Conservation (phyloP, 2,888 invertebrate species). For the Ecliptopera silaceata region DNA sequence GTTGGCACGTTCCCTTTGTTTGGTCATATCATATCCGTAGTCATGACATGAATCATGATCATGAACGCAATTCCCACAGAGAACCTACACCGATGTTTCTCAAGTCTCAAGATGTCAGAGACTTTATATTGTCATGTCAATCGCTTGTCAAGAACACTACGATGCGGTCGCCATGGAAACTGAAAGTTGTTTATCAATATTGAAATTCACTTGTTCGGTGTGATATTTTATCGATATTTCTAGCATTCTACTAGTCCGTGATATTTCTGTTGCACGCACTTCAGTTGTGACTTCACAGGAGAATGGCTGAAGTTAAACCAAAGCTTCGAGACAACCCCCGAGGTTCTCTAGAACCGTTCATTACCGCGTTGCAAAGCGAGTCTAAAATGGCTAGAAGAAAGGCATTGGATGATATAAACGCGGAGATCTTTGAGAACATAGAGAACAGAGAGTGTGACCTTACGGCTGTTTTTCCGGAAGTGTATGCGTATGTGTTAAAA, state of each 20-base stretch:
- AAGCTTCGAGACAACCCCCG: constrained; percentile 62
- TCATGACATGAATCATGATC: no score
- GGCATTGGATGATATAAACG: constrained; percentile 80
- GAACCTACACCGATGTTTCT: no score
- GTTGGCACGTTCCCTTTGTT: constrained; percentile 43
- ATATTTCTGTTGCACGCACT: background rate
- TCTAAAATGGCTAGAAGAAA: constrained; percentile 83
- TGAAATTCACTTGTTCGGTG: constrained; percentile 30
- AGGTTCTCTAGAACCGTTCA: constrained; percentile 59
- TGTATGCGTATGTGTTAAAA: constrained; percentile 71
- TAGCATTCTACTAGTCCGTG: no score
- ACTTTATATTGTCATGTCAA: no score
- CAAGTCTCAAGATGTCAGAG: no score
- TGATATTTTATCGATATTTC: constrained; percentile 40
- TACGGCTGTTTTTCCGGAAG: constrained; percentile 61
- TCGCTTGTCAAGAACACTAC: background rate
- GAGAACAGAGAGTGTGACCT: constrained; percentile 64
- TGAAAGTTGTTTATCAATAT: constrained; percentile 57
- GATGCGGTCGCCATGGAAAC: constrained; percentile 64
- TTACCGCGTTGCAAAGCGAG: constrained; percentile 80
- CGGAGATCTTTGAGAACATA: constrained; percentile 70
- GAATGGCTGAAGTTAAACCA: constrained; percentile 56
- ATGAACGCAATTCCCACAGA: no score
- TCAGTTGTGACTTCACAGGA: constrained; percentile 12
- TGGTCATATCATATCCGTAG: background rate